Conservation (phyloP, 2,113 vertebrate genomes). For the Entelurus aequoreus region DNA sequence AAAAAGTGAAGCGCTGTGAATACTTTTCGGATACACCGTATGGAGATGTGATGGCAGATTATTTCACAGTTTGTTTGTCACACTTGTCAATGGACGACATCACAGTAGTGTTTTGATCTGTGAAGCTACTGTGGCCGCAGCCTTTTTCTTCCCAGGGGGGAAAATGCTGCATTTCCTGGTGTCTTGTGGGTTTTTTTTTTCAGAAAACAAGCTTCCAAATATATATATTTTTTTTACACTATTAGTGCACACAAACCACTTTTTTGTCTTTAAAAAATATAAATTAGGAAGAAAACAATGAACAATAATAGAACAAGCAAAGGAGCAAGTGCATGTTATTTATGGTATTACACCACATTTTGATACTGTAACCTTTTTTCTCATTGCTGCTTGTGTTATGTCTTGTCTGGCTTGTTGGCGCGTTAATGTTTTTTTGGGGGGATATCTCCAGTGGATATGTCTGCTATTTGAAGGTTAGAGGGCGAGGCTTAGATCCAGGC, state of each 20-base stretch:
- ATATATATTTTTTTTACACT: constrained; percentile 55
- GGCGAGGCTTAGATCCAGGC: constrained; percentile 65
- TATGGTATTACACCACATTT: constrained; percentile 56
- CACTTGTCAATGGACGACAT: constrained; percentile 32
- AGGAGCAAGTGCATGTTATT: constrained; percentile 66
- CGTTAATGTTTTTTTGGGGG: constrained; percentile 41
- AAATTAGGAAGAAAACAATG: constrained; percentile 69
- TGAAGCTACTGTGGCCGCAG: constrained; percentile 43
- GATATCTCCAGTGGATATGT: not conserved
- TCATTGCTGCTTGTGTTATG: constrained; percentile 47
- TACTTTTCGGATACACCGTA: too few species aligned
- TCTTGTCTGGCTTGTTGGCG: constrained; percentile 43
- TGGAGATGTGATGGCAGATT: too few species aligned
- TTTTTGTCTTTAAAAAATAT: constrained; percentile 58
- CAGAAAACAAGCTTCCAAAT: too few species aligned
- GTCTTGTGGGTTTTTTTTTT: constrained; percentile 15
- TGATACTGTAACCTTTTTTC: constrained; percentile 59
- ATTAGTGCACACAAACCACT: constrained; percentile 69
- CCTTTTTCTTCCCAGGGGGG: not conserved
- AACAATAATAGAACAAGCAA: constrained; percentile 68
- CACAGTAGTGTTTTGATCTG: constrained; percentile 52
- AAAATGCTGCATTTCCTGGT: constrained; percentile 16
- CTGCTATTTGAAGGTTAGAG: constrained; percentile 36
- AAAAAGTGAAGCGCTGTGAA: too few species aligned
- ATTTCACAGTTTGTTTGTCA: too few species aligned